These are phyloP conservation scores for Lutjanus argentimaculatus DNA, from an alignment of 2,797 vertebrate species.

Conservation along the genomic window DNA sequence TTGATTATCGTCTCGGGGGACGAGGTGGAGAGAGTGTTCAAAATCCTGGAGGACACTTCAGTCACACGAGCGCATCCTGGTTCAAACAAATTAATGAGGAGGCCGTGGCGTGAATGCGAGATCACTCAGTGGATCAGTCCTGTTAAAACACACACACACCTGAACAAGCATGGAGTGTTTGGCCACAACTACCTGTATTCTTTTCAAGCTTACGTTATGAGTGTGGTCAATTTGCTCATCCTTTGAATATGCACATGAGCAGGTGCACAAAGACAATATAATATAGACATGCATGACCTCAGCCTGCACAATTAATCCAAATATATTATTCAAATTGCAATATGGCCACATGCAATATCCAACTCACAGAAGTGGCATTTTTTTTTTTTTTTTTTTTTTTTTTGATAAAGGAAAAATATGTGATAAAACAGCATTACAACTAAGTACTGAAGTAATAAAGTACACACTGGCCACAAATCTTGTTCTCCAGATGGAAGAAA, in stretches of 20 bases:
- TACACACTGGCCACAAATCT: too few species aligned
- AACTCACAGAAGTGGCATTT: too few species aligned
- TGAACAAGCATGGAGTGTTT: constrained; percentile 33
- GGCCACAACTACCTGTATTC: background rate
- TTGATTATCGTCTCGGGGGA: constrained; percentile 36
- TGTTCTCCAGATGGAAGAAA: too few species aligned
- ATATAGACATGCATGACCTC: too few species aligned
- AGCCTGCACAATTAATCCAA: too few species aligned
- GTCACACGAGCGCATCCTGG: constrained; percentile 17
- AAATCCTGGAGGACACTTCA: constrained; percentile 46
- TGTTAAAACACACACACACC: constrained; percentile 13
- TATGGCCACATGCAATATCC: too few species aligned
- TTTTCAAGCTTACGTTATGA: too few species aligned
- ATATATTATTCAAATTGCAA: too few species aligned
- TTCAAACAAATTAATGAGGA: constrained; percentile 43
- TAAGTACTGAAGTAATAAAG: too few species aligned
- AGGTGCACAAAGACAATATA: background rate
- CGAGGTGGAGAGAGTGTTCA: background rate
- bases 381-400: too few species aligned
- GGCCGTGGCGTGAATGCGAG: constrained; percentile 25
- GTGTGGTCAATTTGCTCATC: background rate
- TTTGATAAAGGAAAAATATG: too few species aligned
- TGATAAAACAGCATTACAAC: too few species aligned
- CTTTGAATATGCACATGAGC: background rate
- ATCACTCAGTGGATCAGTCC: constrained; percentile 30